Evolutionary conservation across 2,888 invertebrate species (phyloP), one percentile per base, ranked within the genome.

Genomic region (Oligia strigilis): DNA sequence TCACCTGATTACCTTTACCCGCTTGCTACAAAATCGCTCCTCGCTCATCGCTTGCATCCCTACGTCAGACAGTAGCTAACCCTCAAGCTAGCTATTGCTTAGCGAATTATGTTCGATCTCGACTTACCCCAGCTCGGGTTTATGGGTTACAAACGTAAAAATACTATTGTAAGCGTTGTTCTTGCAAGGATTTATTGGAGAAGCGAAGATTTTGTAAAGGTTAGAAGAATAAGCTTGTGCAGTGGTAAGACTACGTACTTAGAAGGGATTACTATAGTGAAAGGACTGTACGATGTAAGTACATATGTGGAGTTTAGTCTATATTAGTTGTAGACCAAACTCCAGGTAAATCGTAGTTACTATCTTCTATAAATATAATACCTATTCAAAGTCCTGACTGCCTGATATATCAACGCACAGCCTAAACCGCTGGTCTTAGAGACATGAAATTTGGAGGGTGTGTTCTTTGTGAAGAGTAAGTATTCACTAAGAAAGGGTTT

Each of bases 61-160:
- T 79, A 84, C 83, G 87, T 87, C 84, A 89, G 91, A 94, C 95
- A 91, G 95, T 94, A 95, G 95, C 95, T 91, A 92, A 92, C 93
- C 94, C 93, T 91, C 91, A 90, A 95, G 93, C 93, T 87, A 92
- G 92, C 93, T 91, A 93, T 94, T 94, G 92, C 94, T 94, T 92
- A 93, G 92, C 92, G 92, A 93, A 93, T 94, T 92, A 94, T 93
- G 91, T 93, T 93, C 93, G 93, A 94, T 90, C 94, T 92, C 91
- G 91, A 88, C 92, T 91, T 90, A 92, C 89, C 85, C 87, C 79
- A 88, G 86, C 91, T 87, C 72, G 87, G 90, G 93, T 93, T 93
- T 94, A 93, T 92, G 93, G 92, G 90, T 92, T 93, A 92, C 87
- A 87, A 83, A 78, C 43, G 75, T 77, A 82, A 83, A 86, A 84